Conservation (phyloP, 2,797 vertebrate genomes). For the Chiloscyllium punctatum region DNA sequence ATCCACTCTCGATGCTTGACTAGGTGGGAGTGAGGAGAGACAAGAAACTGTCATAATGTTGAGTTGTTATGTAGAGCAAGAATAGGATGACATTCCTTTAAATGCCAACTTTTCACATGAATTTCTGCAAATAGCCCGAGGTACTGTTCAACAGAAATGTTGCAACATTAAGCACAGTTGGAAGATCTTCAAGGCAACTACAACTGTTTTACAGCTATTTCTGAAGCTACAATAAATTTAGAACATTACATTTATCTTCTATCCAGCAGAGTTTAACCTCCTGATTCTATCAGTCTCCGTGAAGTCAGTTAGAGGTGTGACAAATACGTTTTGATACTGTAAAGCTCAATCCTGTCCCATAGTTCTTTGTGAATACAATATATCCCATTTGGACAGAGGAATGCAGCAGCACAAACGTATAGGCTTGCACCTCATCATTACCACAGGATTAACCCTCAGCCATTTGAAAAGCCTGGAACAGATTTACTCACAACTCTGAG, state of each 20-base stretch:
- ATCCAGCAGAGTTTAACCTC: constrained; percentile 23
- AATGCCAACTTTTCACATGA: neutral
- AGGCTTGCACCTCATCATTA: neutral
- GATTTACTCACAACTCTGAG: too few species aligned
- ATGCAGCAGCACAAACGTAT: neutral
- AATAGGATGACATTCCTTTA: neutral
- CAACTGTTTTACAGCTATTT: neutral
- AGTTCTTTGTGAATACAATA: neutral
- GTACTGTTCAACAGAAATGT: neutral
- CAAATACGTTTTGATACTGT: neutral
- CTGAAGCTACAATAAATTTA: constrained; percentile 9
- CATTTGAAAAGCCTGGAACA: neutral
- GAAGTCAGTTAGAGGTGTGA: constrained; percentile 19
- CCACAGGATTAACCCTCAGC: constrained; percentile 2
- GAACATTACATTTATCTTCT: neutral
- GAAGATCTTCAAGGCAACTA: neutral
- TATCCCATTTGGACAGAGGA: neutral
- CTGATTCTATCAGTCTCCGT: neutral
- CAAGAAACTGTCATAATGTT: neutral
- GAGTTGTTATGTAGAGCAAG: neutral
- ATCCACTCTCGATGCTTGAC: neutral
- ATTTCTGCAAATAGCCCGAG: neutral
- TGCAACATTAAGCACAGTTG: constrained; percentile 5
- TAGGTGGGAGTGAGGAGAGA: neutral
- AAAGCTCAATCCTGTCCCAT: neutral